These are phyloP conservation scores for Chrysodeixis includens DNA, from an alignment of 2,888 invertebrate species.

Conservation along the genomic window DNA sequence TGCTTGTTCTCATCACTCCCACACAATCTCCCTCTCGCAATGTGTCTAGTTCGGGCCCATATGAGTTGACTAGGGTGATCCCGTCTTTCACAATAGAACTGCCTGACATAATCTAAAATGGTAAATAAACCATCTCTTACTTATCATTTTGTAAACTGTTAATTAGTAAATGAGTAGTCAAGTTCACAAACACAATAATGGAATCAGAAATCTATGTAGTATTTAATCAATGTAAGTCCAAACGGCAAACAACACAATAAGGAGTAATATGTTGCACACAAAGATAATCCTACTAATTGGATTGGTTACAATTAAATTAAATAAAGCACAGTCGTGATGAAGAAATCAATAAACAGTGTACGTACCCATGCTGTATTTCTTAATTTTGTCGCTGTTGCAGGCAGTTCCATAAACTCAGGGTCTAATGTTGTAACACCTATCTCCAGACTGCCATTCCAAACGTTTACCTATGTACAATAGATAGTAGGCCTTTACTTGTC, in stretches of 20 bases:
- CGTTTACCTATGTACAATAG: slow-evolving; percentile 90
- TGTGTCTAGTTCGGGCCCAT: slow-evolving; percentile 95
- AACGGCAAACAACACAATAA: too few relatives aligned
- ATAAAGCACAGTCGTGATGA: background rate
- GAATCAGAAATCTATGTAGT: background rate
- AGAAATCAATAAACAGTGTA: background rate
- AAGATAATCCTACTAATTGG: background rate
- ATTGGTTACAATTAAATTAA: background rate
- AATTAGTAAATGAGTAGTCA: background rate
- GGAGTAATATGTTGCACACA: background rate
- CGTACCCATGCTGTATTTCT: slow-evolving; percentile 94
- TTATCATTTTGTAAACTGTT: background rate
- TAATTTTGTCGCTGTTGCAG: slow-evolving; percentile 94
- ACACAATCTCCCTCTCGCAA: slow-evolving; percentile 95
- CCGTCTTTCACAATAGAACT: slow-evolving; percentile 96
- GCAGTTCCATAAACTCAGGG: slow-evolving; percentile 96
- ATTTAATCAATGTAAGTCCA: background rate
- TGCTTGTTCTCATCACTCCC: slow-evolving; percentile 95
- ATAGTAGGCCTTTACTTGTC: background rate
- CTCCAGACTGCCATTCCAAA: slow-evolving; percentile 98
- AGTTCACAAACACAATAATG: background rate
- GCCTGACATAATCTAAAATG: slow-evolving; percentile 94
- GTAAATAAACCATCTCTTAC: background rate
- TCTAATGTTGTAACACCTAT: slow-evolving; percentile 97
- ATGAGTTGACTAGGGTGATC: slow-evolving; percentile 93